Evolutionary conservation across 2,113 vertebrate species (phyloP).

Genomic region (Rafetus swinhoei): DNA sequence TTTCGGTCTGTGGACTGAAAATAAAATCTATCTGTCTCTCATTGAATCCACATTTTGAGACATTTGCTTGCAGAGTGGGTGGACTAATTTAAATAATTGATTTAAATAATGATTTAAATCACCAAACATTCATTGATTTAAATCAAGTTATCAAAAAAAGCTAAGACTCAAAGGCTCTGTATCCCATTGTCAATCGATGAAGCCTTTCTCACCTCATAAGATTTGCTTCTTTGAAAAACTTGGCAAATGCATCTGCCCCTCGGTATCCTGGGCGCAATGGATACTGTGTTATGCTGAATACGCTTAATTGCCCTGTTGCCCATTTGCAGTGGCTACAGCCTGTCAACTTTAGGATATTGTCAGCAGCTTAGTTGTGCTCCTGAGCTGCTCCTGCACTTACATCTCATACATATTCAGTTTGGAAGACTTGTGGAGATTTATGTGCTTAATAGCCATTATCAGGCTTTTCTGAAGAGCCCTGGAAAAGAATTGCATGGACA

Average conservation of each 20-base stretch:
- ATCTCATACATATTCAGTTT: background rate
- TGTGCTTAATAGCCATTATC: background rate
- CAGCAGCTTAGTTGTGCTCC: background rate
- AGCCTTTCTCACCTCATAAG: background rate
- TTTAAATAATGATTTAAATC: too few species aligned
- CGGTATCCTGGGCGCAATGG: background rate
- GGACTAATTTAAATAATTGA: too few species aligned
- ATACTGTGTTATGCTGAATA: background rate
- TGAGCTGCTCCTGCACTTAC: background rate
- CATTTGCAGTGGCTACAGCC: background rate
- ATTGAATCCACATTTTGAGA: background rate
- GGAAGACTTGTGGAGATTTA: background rate
- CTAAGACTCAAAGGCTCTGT: background rate
- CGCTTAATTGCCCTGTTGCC: background rate
- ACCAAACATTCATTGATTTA: too few species aligned
- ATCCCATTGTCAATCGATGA: background rate
- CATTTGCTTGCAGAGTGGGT: background rate
- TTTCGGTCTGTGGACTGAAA: rapidly evolving
- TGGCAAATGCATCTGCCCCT: background rate
- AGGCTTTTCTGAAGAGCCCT: constrained; percentile 29
- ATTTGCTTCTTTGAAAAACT: background rate
- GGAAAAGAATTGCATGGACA: constrained; percentile 1
- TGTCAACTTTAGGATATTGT: background rate
- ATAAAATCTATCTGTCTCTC: rapidly evolving
- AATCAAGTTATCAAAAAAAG: background rate